phyloP scores from a whole-genome alignment of 2,888 invertebrate genomes.

The Glaucopsyche alexis region DNA sequence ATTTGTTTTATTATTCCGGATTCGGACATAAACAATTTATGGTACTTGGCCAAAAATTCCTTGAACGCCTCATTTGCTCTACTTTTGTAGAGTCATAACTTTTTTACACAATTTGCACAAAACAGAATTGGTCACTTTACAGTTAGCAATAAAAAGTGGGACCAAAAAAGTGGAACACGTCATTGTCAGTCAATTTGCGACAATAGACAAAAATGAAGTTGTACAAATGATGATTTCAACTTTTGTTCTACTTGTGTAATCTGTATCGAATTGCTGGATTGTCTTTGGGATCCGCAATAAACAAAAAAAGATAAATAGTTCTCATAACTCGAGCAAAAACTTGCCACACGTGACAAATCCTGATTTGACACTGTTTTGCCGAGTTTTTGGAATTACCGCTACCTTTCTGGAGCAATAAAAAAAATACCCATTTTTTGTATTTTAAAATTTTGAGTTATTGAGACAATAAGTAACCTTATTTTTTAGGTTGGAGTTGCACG shows the following conservation, averaged over 20 bases:
- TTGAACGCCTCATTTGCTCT: constrained; percentile 16
- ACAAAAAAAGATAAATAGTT: constrained; percentile 26
- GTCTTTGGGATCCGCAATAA: not conserved
- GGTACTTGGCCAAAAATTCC: not conserved
- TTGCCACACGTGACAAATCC: constrained; percentile 56
- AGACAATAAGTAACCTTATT: not conserved
- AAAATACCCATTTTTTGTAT: constrained; percentile 3
- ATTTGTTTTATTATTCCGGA: constrained; percentile 13
- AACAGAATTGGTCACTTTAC: constrained; percentile 11
- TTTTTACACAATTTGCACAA: constrained; percentile 26
- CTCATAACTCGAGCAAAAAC: constrained; percentile 51
- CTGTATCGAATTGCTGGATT: not conserved
- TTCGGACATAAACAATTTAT: constrained; percentile 18
- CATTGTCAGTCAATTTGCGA: constrained; percentile 16
- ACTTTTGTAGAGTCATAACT: not conserved
- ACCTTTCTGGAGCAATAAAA: constrained; percentile 35
- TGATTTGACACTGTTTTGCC: constrained; percentile 59
- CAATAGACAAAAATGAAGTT: not conserved
- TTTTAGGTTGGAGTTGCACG: not conserved
- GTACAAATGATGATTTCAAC: constrained; percentile 10
- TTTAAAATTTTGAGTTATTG: not conserved
- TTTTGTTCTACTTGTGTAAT: constrained; percentile 19
- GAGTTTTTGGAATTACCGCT: constrained; percentile 44
- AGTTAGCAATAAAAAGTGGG: constrained; percentile 24
- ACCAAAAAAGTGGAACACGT: constrained; percentile 8